These are phyloP conservation scores for Geotrupes spiniger DNA, from an alignment of 2,888 invertebrate genomes.

Conservation along the genomic window DNA sequence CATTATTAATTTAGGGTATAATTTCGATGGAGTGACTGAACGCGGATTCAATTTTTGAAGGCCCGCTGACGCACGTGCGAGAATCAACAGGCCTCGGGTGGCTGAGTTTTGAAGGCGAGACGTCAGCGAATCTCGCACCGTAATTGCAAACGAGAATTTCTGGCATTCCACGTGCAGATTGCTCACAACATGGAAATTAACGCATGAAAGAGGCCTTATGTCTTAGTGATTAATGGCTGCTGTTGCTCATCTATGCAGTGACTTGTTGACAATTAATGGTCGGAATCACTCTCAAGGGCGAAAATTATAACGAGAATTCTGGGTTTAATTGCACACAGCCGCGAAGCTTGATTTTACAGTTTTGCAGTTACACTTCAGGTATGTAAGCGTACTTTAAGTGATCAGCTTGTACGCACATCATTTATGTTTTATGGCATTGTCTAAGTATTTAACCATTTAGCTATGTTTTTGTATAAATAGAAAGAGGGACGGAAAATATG, in stretches of 20 bases:
- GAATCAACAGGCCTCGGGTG: conserved; percentile 20
- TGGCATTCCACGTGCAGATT: conserved; percentile 41
- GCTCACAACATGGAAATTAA: conserved; percentile 40
- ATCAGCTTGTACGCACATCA: too few species aligned
- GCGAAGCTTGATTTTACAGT: not conserved
- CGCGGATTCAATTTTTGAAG: conserved; percentile 16
- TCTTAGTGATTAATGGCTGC: conserved; percentile 33
- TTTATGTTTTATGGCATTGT: too few species aligned
- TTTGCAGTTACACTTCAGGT: too few species aligned
- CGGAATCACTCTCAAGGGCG: conserved; percentile 17
- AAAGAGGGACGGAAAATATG: too few species aligned
- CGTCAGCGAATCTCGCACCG: conserved; percentile 18
- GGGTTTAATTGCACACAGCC: conserved; percentile 17
- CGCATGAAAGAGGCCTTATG: conserved; percentile 36
- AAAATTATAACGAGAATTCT: conserved; percentile 19
- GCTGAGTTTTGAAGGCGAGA: conserved; percentile 16
- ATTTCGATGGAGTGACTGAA: conserved; percentile 6
- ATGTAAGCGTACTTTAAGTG: too few species aligned
- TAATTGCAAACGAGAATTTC: conserved; percentile 38
- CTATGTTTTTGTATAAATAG: too few species aligned
- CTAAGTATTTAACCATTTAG: too few species aligned
- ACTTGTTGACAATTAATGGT: conserved; percentile 28
- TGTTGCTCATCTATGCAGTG: conserved; percentile 25
- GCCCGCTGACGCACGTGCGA: conserved; percentile 12
- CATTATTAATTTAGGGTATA: conserved; percentile 13